Evolutionary conservation across 2,797 vertebrate genomes (phyloP), one percentile per base, ranked within the genome.

Genomic region (Sebastiscus albofasciatus): DNA sequence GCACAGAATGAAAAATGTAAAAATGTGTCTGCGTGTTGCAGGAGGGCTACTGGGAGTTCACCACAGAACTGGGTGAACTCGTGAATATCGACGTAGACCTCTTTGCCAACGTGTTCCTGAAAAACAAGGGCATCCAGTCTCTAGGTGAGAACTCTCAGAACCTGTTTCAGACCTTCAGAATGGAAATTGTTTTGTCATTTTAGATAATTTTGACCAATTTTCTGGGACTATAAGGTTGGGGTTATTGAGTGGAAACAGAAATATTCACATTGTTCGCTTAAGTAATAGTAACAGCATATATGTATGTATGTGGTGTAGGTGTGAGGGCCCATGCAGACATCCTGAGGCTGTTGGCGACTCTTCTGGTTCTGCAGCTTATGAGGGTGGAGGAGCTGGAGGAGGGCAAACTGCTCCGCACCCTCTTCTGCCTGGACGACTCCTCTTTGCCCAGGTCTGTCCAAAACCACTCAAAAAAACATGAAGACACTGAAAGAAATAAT

Each of bases 11-110:
- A 27, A 12, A 14, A 14, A 8, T 58, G 4, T 31, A n/a, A 29
- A 58, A 59, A 12, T 12, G 2, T 69, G 11, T 69, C 36, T 81
- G 4, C 62, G 83, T 89, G 80, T 88, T 92, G 82, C 87, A 97
- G 97, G 96, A 96, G 6, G 97, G 97, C 29, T 98, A 91, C 90
- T 98, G 97, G 97, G 94, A 96, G 85, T 87, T 96, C 39, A 96
- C 90, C 10, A 34, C 73, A 4, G 87, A 90, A 42, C 93, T 98
- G 67, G 96, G 96, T 11, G 54, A 67, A 18, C 66, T 96, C 42
- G 72, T 98, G 26, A 84, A 92, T 3, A 74, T 97, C 69, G 80
- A 97, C 29, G 82, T 94, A 8, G 83, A 93, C 72, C 36, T 85
- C 82, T 96, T 98, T 78, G 92, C 89, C 66, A 90, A 96, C 42